Percentiles rank a stretch among this genome's conserved stretches.
These are phyloP conservation scores for Serripes groenlandicus DNA, from an alignment of 2,888 invertebrate genomes.

Conservation along the genomic window DNA sequence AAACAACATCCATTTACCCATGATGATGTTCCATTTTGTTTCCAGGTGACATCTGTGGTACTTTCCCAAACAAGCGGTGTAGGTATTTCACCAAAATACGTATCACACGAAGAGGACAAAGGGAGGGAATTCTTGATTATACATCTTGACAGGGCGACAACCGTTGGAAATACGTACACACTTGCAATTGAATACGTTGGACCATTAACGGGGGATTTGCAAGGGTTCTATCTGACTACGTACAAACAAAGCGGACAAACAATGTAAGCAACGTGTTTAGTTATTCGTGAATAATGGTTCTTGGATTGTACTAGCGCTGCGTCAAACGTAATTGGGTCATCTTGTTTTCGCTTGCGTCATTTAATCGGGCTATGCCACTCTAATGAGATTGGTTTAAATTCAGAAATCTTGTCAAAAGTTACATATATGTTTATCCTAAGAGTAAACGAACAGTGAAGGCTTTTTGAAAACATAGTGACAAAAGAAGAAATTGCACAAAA, in stretches of 20 bases:
- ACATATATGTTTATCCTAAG: no score
- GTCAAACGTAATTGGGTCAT: background rate
- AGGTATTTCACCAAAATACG: conserved; percentile 29
- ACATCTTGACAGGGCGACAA: conserved; percentile 47
- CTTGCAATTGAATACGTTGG: conserved; percentile 64
- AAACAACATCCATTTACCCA: no score
- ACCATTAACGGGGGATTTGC: conserved; percentile 87
- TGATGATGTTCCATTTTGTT: no score
- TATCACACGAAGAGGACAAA: conserved; percentile 43
- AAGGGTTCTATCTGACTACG: conserved; percentile 70
- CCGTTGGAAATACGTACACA: conserved; percentile 51
- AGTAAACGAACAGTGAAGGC: no score
- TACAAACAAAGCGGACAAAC: conserved; percentile 66
- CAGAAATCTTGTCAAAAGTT: no score
- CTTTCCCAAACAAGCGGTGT: conserved; percentile 12
- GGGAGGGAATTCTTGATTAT: conserved; percentile 67
- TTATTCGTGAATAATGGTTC: background rate
- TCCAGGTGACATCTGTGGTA: conserved; percentile 1
- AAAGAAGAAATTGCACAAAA: no score
- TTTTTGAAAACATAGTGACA: no score
- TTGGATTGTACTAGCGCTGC: background rate
- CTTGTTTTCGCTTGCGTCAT: background rate
- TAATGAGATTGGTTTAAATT: no score
- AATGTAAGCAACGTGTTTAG: conserved; percentile 59
- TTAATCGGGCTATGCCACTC: no score